These are phyloP conservation scores for Hippocampus mohnikei DNA, from an alignment of 2,113 vertebrate genomes.

Conservation along the genomic window DNA sequence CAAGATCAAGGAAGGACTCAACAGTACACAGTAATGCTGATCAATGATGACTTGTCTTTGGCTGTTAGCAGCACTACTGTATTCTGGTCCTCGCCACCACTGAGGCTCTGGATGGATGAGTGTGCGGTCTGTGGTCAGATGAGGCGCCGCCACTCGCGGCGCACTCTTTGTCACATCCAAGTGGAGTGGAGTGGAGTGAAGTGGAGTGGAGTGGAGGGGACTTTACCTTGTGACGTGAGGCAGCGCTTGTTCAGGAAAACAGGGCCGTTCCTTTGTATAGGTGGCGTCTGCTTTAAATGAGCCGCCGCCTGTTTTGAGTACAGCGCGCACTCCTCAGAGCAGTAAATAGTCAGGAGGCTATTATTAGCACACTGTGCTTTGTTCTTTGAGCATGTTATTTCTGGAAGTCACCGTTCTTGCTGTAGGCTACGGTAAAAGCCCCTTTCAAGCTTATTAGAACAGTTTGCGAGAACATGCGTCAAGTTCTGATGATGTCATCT, in stretches of 20 bases:
- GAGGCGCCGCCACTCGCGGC: neutral
- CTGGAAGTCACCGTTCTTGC: slow-evolving; percentile 34
- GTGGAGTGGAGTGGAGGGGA: slow-evolving; percentile 37
- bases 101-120: too few relatives aligned
- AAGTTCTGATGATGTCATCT: neutral
- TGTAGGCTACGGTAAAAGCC: slow-evolving; percentile 13
- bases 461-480: slow-evolving; percentile 17
- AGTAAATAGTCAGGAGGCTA: slow-evolving; percentile 33
- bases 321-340: slow-evolving; percentile 25
- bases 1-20: too few relatives aligned
- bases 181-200: slow-evolving; percentile 6
- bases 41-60: too few relatives aligned
- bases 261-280: slow-evolving; percentile 50
- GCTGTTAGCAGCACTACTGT: too few relatives aligned
- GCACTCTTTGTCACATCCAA: slow-evolving; percentile 16
- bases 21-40: too few relatives aligned
- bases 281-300: slow-evolving; percentile 38
- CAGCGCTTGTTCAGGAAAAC: slow-evolving; percentile 40
- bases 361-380: slow-evolving; percentile 56
- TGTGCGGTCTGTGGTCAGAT: too few relatives aligned
- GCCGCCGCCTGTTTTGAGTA: slow-evolving; percentile 49
- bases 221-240: slow-evolving; percentile 28
- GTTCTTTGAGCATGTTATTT: slow-evolving; percentile 34
- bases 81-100: too few relatives aligned
- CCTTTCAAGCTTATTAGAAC: slow-evolving; percentile 8